A percentile compares a stretch with the other conserved stretches of the same genome.
Conservation (phyloP, 1,140 invertebrate genomes). For the Drosophila takahashii region DNA sequence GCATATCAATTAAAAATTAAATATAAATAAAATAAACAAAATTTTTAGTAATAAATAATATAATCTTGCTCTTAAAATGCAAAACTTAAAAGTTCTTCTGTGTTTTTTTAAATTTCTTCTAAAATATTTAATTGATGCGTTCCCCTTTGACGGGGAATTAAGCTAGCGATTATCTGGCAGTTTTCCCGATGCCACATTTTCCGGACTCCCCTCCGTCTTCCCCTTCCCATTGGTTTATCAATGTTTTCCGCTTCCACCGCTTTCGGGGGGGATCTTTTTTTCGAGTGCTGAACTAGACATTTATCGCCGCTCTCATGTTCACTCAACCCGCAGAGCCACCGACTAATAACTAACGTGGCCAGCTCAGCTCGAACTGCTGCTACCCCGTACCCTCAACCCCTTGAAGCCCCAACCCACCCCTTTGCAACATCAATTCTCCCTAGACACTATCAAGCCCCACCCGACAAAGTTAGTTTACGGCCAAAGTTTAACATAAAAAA, state of each 20-base stretch:
- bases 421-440: constrained; percentile 44
- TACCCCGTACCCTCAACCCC: neutral
- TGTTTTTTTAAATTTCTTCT: too few species aligned
- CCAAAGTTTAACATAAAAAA: constrained; percentile 72
- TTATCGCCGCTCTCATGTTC: constrained; percentile 51
- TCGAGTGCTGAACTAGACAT: constrained; percentile 48
- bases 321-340: constrained; percentile 45
- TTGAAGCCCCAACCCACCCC: neutral
- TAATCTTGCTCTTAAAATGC: too few species aligned
- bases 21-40: too few species aligned
- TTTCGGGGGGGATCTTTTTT: constrained; percentile 20
- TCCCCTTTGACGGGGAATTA: neutral
- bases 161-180: neutral
- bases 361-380: constrained; percentile 32
- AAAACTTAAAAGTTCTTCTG: too few species aligned
- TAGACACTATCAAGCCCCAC: constrained; percentile 62
- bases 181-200: neutral
- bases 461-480: constrained; percentile 80
- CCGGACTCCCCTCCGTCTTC: too few species aligned
- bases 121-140: neutral
- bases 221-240: constrained; percentile 21
- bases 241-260: constrained; percentile 20
- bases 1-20: too few species aligned
- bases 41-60: too few species aligned
- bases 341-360: constrained; percentile 73